A percentile compares a stretch with the other conserved stretches of the same genome.
These are phyloP conservation scores for Ferdinandea cuprea DNA, from an alignment of 2,888 invertebrate genomes.

Conservation along the genomic window DNA sequence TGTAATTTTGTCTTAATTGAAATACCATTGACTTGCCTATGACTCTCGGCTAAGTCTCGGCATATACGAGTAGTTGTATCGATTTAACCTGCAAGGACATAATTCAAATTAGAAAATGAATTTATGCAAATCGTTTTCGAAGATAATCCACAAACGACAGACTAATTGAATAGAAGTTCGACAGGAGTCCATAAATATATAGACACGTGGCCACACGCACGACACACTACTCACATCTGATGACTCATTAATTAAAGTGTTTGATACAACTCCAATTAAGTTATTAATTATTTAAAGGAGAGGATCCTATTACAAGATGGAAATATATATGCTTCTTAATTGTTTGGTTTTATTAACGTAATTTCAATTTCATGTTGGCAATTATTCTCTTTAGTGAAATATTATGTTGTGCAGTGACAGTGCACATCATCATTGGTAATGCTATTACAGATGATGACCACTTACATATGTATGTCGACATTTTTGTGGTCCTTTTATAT, in stretches of 20 bases:
- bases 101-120: slow-evolving; percentile 5
- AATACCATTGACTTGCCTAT: slow-evolving; percentile 40
- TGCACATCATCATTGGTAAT: too few species aligned
- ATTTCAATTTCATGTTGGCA: too few species aligned
- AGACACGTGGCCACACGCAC: neutral
- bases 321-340: neutral
- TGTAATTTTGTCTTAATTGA: slow-evolving; percentile 60
- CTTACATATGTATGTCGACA: too few species aligned
- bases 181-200: neutral
- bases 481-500: too few species aligned
- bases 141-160: neutral
- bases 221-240: neutral
- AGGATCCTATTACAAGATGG: slow-evolving; percentile 23
- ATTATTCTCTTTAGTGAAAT: too few species aligned
- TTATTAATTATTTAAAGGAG: slow-evolving; percentile 58
- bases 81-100: slow-evolving; percentile 3
- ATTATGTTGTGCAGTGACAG: too few species aligned
- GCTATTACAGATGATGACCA: too few species aligned
- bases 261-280: slow-evolving; percentile 40
- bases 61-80: too few species aligned
- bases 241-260: slow-evolving; percentile 65
- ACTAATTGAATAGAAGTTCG: slow-evolving; percentile 50
- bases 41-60: slow-evolving; percentile 16
- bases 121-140: slow-evolving; percentile 30
- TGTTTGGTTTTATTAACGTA: neutral